These are phyloP conservation scores for Elephantulus edwardii DNA, from an alignment of 2,113 vertebrate genomes.

Conservation along the genomic window DNA sequence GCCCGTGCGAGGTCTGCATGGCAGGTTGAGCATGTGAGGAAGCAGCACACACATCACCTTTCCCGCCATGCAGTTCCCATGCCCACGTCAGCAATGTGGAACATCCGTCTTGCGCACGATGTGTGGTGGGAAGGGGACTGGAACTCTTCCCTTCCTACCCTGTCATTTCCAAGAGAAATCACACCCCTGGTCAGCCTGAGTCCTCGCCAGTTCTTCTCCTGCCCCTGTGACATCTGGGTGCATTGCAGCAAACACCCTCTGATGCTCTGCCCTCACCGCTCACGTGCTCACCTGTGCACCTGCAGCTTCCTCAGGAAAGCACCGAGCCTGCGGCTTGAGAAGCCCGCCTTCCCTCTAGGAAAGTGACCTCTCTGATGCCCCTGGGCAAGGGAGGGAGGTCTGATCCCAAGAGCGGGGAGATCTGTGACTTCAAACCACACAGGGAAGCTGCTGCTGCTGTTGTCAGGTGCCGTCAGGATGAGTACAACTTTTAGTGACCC, in stretches of 20 bases:
- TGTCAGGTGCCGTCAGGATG: too few relatives aligned
- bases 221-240: accelerated
- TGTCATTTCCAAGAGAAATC: accelerated
- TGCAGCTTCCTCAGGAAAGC: too few relatives aligned
- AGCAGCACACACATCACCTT: background rate
- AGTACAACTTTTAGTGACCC: too few relatives aligned
- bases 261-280: accelerated
- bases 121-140: background rate
- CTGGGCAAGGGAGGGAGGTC: background rate
- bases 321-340: background rate
- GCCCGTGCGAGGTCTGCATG: background rate
- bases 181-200: background rate
- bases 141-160: background rate
- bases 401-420: too few relatives aligned
- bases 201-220: background rate
- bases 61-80: accelerated
- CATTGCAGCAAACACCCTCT: background rate
- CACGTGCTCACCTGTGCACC: accelerated
- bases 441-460: too few relatives aligned
- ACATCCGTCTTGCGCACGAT: background rate
- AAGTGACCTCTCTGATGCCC: background rate
- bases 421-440: too few relatives aligned
- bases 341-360: background rate
- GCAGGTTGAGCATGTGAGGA: background rate
- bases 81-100: background rate